Base-by-base conservation (phyloP, 2,797 vertebrate genomes). In the Poliocrania exsul region DNA sequence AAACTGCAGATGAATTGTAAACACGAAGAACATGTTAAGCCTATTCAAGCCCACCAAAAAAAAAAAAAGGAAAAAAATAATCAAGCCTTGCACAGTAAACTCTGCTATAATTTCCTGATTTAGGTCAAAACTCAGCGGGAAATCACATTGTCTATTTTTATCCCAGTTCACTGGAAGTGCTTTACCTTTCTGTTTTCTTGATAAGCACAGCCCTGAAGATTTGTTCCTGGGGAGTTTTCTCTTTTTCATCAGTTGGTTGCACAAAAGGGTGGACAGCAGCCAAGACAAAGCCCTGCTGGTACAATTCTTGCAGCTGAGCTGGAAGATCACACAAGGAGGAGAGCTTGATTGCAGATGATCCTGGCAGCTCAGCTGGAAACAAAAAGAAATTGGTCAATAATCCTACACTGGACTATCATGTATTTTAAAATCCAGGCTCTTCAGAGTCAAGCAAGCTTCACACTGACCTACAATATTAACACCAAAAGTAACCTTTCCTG, bases 181-280 rank as follows among this genome's bases (percentile, higher is more conserved):
- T 97, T 97, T 98, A 99, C 99, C 99, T 99, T 89, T 99, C 99
- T 11, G 96, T 98, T 97, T 98, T 98, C 96, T 98, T 99, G 97
- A 99, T 98, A 97, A 99, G 98, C 74, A 99, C 99, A 90, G 99
- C 99, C 90, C 99, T 97, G 98, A 99, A 99, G 89, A 99, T 98
- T 97, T 98, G 99, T 95, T 99, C 98, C 67, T 99, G 99, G 33
- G 98, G 97, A 86, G 98, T 98, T 98, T 98, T 98, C 86, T 98
- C 98, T 92, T 98, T 98, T 9, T 98, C 98, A 44, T 98, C 98
- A 56, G 98, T 98, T 24, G 98, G 98, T 91, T 99, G 99, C 97
- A 99, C 98, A 89, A 99, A 99, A 15, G 99, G 99, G 95, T 99
- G 99, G 87, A 99, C 97, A 46, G 99, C 97, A 7, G 98, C 98